Conservation (phyloP, 2,797 vertebrate species). For the Borostomias antarcticus region DNA sequence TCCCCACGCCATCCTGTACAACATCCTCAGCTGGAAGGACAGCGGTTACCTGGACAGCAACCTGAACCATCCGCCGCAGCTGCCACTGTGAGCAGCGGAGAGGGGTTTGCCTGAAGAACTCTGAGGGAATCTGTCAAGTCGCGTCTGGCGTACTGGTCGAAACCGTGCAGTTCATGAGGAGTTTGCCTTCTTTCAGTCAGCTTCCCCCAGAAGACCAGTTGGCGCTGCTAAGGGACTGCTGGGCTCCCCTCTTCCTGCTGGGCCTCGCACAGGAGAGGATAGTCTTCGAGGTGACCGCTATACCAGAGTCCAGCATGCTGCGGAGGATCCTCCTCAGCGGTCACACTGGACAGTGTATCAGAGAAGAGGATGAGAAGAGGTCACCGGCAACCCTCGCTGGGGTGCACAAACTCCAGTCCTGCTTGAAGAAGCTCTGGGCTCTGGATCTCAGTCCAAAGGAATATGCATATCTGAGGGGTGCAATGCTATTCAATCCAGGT, state of each 20-base stretch:
- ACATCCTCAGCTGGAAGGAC: constrained; percentile 62
- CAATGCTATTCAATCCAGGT: constrained; percentile 86
- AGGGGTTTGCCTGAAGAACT: constrained; percentile 70
- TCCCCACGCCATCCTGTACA: constrained; percentile 80
- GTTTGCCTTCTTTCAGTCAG: constrained; percentile 81
- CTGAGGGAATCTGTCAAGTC: constrained; percentile 74
- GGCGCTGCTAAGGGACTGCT: constrained; percentile 75
- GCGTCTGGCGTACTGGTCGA: constrained; percentile 80
- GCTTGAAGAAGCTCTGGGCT: constrained; percentile 80
- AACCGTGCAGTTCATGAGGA: constrained; percentile 82
- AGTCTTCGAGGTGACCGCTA: constrained; percentile 77
- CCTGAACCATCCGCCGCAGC: constrained; percentile 24
- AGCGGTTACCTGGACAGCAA: constrained; percentile 42
- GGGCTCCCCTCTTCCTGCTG: constrained; percentile 82
- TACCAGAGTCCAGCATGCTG: constrained; percentile 74
- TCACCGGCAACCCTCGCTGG: constrained; percentile 47
- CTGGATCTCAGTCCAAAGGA: constrained; percentile 83
- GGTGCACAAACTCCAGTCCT: constrained; percentile 76
- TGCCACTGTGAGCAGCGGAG: constrained; percentile 64
- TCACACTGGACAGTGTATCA: constrained; percentile 45
- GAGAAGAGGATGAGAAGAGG: constrained; percentile 14
- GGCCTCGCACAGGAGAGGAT: constrained; percentile 83
- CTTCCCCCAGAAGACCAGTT: constrained; percentile 79
- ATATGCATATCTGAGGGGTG: constrained; percentile 85
- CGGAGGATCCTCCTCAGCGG: constrained; percentile 75